phyloP scores from a whole-genome alignment of 2,113 vertebrate genomes.

The Mesembrinibis cayennensis region DNA sequence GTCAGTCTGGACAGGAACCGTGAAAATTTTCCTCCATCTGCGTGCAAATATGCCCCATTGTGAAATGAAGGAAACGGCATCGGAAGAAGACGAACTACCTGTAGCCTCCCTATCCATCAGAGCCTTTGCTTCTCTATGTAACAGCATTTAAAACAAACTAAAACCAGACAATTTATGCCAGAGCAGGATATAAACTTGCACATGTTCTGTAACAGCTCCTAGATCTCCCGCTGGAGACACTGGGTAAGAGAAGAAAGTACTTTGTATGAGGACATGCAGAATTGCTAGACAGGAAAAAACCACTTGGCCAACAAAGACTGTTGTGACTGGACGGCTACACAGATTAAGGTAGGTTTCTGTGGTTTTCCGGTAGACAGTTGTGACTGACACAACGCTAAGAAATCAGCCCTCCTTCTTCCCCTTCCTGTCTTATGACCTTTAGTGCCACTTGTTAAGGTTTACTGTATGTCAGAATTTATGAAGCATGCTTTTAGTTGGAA shows the following conservation, averaged over 20 bases:
- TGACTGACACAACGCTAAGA: conserved; percentile 51
- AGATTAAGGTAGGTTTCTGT: conserved; percentile 54
- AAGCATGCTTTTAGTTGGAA: neutral
- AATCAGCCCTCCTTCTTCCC: conserved; percentile 42
- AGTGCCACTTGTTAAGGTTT: conserved; percentile 1
- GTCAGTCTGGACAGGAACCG: neutral
- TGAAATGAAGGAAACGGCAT: neutral
- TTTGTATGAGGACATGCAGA: neutral
- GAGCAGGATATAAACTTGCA: neutral
- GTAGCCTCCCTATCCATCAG: neutral
- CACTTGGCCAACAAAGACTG: neutral
- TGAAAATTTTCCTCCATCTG: neutral
- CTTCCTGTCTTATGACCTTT: conserved; percentile 54
- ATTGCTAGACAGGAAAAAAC: neutral
- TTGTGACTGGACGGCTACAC: conserved; percentile 45
- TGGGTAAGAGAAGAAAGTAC: neutral
- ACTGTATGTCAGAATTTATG: neutral
- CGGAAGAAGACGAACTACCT: neutral
- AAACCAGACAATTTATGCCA: neutral
- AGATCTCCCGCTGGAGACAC: neutral
- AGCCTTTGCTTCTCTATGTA: neutral
- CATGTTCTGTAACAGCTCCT: neutral
- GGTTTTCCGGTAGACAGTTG: conserved; percentile 69
- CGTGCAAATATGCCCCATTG: neutral
- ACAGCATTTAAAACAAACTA: neutral